These are phyloP conservation scores for Cyrtorhinus lividipennis DNA, from an alignment of 1,140 invertebrate species.

Conservation along the genomic window DNA sequence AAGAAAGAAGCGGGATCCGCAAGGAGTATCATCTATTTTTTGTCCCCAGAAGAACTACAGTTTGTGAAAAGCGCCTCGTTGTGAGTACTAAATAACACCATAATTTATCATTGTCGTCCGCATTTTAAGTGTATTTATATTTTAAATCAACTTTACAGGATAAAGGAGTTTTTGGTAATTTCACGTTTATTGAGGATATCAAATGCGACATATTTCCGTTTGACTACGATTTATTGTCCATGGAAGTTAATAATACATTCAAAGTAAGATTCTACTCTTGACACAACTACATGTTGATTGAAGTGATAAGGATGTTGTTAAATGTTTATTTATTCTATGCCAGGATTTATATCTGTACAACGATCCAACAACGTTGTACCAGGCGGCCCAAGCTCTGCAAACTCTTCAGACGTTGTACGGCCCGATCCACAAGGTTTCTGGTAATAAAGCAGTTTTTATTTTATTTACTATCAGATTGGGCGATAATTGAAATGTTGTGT, in stretches of 20 bases:
- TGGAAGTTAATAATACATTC: conserved; percentile 72
- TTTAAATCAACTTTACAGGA: conserved; percentile 51
- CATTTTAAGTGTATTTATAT: neutral
- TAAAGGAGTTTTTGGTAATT: conserved; percentile 60
- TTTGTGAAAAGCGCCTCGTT: conserved; percentile 25
- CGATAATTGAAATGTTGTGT: too few species aligned
- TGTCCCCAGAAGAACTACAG: conserved; percentile 38
- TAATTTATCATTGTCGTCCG: neutral
- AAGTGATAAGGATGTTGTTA: too few species aligned
- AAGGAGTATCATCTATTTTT: conserved; percentile 44
- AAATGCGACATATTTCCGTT: conserved; percentile 78
- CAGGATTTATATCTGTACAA: conserved; percentile 74
- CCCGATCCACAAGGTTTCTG: conserved; percentile 73
- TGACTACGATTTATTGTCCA: conserved; percentile 82
- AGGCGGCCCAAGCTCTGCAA: conserved; percentile 75
- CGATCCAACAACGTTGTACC: conserved; percentile 73
- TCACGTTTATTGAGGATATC: conserved; percentile 69
- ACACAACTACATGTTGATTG: too few species aligned
- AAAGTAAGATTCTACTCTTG: conserved; percentile 32
- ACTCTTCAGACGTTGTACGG: conserved; percentile 79
- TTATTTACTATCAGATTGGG: too few species aligned
- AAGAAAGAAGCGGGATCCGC: conserved; percentile 31
- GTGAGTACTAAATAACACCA: neutral
- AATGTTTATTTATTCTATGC: too few species aligned
- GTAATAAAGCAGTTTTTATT: too few species aligned